These are phyloP conservation scores for Scomberomorus guttatus DNA, from an alignment of 2,797 vertebrate genomes.

Conservation along the genomic window DNA sequence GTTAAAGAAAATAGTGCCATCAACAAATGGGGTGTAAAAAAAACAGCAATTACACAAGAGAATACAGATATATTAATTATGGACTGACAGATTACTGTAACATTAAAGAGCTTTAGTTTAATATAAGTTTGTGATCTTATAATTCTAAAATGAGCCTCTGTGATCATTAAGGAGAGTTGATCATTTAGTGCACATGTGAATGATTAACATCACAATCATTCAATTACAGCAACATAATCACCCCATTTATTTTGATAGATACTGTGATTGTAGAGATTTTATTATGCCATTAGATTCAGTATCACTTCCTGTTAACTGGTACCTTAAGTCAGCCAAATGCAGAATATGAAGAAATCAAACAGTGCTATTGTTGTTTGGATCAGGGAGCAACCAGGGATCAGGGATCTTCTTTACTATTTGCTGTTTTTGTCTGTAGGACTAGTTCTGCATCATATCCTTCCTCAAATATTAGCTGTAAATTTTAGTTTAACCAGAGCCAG, in stretches of 20 bases:
- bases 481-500: not conserved
- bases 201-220: conserved; percentile 30
- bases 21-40: no score
- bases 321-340: not conserved
- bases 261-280: conserved; percentile 8
- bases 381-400: not conserved
- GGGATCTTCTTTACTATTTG: not conserved
- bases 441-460: not conserved
- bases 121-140: not conserved
- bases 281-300: conserved; percentile 20
- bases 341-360: not conserved
- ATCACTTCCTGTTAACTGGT: conserved; percentile 21
- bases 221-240: conserved; percentile 15
- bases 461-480: not conserved
- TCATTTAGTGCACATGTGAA: conserved; percentile 1
- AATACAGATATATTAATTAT: not conserved
- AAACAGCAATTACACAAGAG: not conserved
- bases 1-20: not conserved
- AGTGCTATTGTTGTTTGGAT: not conserved
- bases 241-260: conserved; percentile 22
- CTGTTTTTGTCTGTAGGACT: not conserved
- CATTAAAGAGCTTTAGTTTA: not conserved
- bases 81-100: not conserved
- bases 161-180: not conserved
- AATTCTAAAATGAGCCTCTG: conserved; percentile 11